Conservation (phyloP, 1,140 invertebrate species). For the Helicoverpa armigera region DNA sequence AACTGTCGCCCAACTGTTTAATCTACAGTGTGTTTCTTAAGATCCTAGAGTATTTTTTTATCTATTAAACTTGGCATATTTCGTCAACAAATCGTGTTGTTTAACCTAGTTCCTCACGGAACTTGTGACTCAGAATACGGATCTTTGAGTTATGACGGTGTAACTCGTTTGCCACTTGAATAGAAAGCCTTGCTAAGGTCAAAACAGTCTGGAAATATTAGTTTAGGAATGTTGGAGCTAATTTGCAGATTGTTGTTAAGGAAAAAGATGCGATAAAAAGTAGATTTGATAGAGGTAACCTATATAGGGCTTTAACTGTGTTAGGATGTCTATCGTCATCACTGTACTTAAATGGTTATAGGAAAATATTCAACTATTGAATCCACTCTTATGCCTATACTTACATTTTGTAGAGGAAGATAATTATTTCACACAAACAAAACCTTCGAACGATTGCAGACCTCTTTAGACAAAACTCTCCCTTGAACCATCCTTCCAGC, state of each 20-base stretch:
- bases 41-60: neutral
- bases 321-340: too few relatives aligned
- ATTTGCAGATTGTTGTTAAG: neutral
- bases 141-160: slow-evolving; percentile 8
- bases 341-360: too few relatives aligned
- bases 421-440: too few relatives aligned
- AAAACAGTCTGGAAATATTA: neutral
- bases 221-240: neutral
- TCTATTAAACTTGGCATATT: neutral
- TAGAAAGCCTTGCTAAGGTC: slow-evolving; percentile 30
- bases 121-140: slow-evolving; percentile 15
- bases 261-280: neutral
- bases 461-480: too few relatives aligned
- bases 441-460: too few relatives aligned
- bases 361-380: too few relatives aligned
- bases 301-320: too few relatives aligned
- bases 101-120: slow-evolving; percentile 17
- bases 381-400: too few relatives aligned
- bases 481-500: too few relatives aligned
- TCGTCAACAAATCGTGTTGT: neutral
- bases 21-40: too few relatives aligned
- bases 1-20: too few relatives aligned
- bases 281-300: neutral
- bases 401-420: too few relatives aligned
- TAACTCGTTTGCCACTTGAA: slow-evolving; percentile 24